Evolutionary conservation across 2,888 invertebrate genomes (phyloP).

Genomic region (Tetramorium bicarinatum): DNA sequence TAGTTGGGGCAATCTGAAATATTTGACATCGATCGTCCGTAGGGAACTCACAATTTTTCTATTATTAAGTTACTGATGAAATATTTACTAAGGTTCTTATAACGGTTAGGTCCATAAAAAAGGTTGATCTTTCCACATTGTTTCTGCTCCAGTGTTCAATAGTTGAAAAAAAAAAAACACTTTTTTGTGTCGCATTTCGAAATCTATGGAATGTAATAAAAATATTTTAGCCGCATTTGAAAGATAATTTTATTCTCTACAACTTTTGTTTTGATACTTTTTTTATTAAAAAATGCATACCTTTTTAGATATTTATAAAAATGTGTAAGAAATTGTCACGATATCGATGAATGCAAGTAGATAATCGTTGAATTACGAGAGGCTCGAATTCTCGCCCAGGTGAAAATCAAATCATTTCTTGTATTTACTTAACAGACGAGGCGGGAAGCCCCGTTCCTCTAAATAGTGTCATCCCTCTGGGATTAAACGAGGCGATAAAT

Average conservation of each 20-base stretch:
- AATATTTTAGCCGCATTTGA: too few relatives aligned
- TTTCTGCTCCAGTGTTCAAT: too few relatives aligned
- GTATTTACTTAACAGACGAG: background rate
- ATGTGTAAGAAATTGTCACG: too few relatives aligned
- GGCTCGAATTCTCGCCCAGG: background rate
- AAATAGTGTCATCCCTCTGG: background rate
- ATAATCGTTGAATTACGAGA: background rate
- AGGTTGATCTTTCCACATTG: too few relatives aligned
- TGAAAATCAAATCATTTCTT: constrained; percentile 3
- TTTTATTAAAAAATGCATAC: too few relatives aligned
- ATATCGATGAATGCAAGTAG: background rate
- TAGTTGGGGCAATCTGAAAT: background rate
- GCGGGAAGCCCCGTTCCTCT: background rate
- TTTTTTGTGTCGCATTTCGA: too few relatives aligned
- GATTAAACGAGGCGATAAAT: constrained; percentile 31
- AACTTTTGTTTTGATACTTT: too few relatives aligned
- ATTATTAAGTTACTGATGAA: background rate
- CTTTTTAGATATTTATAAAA: too few relatives aligned
- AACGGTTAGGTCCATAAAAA: too few relatives aligned
- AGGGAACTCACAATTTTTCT: background rate
- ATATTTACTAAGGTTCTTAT: background rate
- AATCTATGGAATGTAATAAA: too few relatives aligned
- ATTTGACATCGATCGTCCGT: background rate
- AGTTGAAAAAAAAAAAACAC: too few relatives aligned
- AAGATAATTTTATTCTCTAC: too few relatives aligned